Evolutionary conservation across 2,113 vertebrate genomes (phyloP).

Genomic region (Fukomys damarensis): DNA sequence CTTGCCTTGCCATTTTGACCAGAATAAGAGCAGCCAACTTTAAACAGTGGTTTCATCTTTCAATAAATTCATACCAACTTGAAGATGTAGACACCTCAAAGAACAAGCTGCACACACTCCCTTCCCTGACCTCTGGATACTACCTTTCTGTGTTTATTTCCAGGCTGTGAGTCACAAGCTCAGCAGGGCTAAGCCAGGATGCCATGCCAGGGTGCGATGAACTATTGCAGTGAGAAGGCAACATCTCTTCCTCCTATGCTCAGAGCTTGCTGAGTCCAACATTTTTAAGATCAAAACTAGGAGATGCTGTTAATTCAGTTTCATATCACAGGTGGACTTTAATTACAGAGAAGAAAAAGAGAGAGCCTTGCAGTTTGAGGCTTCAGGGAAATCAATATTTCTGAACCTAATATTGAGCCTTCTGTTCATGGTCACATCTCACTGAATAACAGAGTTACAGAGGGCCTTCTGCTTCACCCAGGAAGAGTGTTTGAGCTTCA

Average conservation of each 20-base stretch:
- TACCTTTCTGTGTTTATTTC: not conserved
- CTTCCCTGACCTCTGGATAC: not conserved
- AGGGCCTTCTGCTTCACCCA: not conserved
- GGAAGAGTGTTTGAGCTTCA: not conserved
- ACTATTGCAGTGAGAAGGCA: not conserved
- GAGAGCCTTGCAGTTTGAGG: not conserved
- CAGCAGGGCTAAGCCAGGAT: not conserved
- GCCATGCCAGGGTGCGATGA: not conserved
- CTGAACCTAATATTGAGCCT: not conserved
- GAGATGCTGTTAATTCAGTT: not conserved
- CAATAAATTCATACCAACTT: not conserved
- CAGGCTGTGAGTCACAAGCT: not conserved
- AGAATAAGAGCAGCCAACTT: not conserved
- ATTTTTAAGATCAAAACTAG: fast-evolving
- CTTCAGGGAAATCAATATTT: not conserved
- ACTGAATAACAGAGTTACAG: not conserved
- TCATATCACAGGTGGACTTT: constrained; percentile 3
- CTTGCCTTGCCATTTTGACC: not conserved
- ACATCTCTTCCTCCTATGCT: not conserved
- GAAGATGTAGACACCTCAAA: not conserved
- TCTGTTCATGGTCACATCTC: not conserved
- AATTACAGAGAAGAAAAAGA: not conserved
- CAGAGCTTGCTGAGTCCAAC: constrained; percentile 56
- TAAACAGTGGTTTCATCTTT: not conserved
- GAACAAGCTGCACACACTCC: not conserved